A percentile compares a stretch with the other conserved stretches of the same genome.
Conservation (phyloP, 2,797 vertebrate species). For the Pantherophis alleghaniensis region DNA sequence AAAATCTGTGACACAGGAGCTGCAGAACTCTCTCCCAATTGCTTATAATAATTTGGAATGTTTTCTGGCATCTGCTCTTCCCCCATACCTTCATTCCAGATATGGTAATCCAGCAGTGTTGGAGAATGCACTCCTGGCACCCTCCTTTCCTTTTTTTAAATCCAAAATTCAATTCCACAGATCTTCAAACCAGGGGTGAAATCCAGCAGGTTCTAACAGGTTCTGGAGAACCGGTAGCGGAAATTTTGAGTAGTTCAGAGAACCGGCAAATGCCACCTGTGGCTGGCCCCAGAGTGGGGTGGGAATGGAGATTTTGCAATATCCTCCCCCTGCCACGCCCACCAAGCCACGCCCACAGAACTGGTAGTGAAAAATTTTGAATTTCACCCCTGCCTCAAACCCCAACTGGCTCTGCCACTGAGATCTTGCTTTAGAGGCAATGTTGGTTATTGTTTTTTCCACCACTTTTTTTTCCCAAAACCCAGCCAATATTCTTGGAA, state of each 20-base stretch:
- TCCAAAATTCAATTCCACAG: neutral
- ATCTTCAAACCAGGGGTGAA: neutral
- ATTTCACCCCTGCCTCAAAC: too few relatives aligned
- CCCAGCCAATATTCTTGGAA: neutral
- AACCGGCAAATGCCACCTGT: too few relatives aligned
- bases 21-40: too few relatives aligned
- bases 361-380: too few relatives aligned
- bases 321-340: too few relatives aligned
- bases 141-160: neutral
- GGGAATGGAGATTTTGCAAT: too few relatives aligned
- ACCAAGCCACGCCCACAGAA: too few relatives aligned
- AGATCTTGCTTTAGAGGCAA: neutral
- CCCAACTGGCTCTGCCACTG: neutral
- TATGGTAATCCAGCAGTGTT: neutral
- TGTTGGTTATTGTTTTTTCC: neutral
- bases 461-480: neutral
- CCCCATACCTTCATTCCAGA: too few relatives aligned
- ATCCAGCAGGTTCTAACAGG: too few relatives aligned
- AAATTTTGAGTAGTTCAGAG: too few relatives aligned
- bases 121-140: neutral
- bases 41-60: neutral
- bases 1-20: neutral
- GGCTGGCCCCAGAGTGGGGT: too few relatives aligned
- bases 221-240: too few relatives aligned
- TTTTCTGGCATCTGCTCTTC: neutral